These are phyloP conservation scores for Scalopus aquaticus DNA, from an alignment of 2,113 vertebrate species.

Conservation along the genomic window DNA sequence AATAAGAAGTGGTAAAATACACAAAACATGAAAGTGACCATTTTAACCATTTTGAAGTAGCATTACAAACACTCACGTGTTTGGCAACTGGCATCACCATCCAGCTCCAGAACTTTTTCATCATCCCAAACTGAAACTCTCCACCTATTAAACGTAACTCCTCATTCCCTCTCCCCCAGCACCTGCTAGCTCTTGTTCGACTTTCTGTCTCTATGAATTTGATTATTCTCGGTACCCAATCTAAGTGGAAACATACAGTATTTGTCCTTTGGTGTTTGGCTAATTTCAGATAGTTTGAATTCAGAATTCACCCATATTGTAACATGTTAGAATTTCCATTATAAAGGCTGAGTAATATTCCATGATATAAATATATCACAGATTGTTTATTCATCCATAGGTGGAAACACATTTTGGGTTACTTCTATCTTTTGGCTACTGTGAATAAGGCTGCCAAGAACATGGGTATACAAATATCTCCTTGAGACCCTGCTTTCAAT, in stretches of 20 bases:
- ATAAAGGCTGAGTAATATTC: neutral
- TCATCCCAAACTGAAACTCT: neutral
- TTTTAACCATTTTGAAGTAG: neutral
- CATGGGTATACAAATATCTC: neutral
- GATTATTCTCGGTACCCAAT: neutral
- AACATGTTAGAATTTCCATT: neutral
- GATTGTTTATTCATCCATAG: neutral
- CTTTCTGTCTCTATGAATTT: neutral
- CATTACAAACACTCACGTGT: neutral
- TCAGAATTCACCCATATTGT: neutral
- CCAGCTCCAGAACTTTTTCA: neutral
- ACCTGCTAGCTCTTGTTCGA: neutral
- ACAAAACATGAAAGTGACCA: neutral
- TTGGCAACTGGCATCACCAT: too few relatives aligned
- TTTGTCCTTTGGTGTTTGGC: neutral
- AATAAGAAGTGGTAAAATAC: neutral
- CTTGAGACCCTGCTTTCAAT: neutral
- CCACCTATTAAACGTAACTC: neutral
- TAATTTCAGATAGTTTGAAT: neutral
- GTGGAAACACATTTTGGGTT: neutral
- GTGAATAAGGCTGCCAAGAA: neutral
- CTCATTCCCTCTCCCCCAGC: neutral
- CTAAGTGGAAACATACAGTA: neutral
- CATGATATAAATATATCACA: neutral
- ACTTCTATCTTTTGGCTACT: neutral